phyloP scores from a whole-genome alignment of 2,113 vertebrate species.

The Equus quagga region DNA sequence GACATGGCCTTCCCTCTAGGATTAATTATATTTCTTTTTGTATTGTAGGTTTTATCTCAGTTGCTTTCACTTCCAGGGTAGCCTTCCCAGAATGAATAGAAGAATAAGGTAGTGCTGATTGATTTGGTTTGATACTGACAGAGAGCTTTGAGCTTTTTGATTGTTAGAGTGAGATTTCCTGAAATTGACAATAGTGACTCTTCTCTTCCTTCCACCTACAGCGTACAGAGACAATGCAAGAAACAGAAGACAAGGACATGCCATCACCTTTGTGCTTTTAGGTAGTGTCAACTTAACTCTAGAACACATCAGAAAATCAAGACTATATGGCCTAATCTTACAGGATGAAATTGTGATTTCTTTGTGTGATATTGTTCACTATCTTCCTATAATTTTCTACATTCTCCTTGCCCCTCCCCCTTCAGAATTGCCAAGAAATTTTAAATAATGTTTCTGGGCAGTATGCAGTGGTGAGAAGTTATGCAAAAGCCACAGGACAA shows the following conservation, averaged over 20 bases:
- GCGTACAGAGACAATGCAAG: neutral
- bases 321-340: neutral
- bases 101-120: neutral
- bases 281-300: neutral
- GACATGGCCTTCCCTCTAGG: neutral
- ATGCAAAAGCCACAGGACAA: neutral
- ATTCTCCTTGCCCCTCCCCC: neutral
- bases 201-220: neutral
- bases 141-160: neutral
- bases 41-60: neutral
- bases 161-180: neutral
- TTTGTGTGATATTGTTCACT: neutral
- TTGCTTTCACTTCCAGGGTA: neutral
- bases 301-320: neutral
- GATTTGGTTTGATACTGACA: constrained; percentile 22
- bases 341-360: neutral
- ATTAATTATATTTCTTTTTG: neutral
- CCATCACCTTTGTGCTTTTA: neutral
- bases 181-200: neutral
- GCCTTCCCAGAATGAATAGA: neutral
- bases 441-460: neutral
- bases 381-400: neutral
- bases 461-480: neutral
- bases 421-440: neutral
- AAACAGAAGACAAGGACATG: neutral